These are phyloP conservation scores for Zaprionus tsacasi DNA, from an alignment of 1,140 invertebrate genomes.

Conservation along the genomic window DNA sequence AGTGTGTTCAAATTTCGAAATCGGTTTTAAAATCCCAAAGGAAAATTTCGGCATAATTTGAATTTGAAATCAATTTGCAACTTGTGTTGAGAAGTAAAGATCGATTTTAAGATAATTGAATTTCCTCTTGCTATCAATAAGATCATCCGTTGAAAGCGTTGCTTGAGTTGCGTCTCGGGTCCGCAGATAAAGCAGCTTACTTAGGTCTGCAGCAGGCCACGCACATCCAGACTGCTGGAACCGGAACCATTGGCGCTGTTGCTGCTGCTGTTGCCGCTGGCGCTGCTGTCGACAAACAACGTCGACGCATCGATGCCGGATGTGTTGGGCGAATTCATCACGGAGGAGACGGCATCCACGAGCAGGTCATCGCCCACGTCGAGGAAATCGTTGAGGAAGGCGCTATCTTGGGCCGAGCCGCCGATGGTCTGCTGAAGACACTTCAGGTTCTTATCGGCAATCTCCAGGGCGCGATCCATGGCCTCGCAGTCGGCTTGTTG, in stretches of 20 bases:
- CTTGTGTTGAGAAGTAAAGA: slow-evolving; percentile 47
- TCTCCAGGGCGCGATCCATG: slow-evolving; percentile 92
- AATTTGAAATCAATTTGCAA: slow-evolving; percentile 40
- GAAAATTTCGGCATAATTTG: slow-evolving; percentile 24
- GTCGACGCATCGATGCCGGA: slow-evolving; percentile 74
- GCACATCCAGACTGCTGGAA: slow-evolving; percentile 59
- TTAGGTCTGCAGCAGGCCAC: slow-evolving; percentile 79
- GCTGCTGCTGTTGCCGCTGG: slow-evolving; percentile 50
- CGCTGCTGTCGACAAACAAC: slow-evolving; percentile 75
- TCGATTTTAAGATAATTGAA: slow-evolving; percentile 8
- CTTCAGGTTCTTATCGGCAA: slow-evolving; percentile 91
- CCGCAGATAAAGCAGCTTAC: slow-evolving; percentile 28
- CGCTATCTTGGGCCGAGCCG: slow-evolving; percentile 85
- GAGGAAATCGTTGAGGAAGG: slow-evolving; percentile 77
- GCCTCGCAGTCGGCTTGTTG: slow-evolving; percentile 93
- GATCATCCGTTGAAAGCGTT: slow-evolving; percentile 39
- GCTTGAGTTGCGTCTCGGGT: neutral
- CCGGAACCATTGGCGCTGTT: slow-evolving; percentile 57
- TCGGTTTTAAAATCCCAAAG: slow-evolving; percentile 16
- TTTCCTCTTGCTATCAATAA: neutral
- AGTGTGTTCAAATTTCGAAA: slow-evolving; percentile 50
- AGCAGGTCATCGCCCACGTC: slow-evolving; percentile 77
- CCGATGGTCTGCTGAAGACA: slow-evolving; percentile 90
- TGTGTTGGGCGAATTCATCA: slow-evolving; percentile 74
- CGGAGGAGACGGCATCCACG: slow-evolving; percentile 60